Evolutionary conservation across 2,113 vertebrate species (phyloP).

Genomic region (Anguilla japonica): DNA sequence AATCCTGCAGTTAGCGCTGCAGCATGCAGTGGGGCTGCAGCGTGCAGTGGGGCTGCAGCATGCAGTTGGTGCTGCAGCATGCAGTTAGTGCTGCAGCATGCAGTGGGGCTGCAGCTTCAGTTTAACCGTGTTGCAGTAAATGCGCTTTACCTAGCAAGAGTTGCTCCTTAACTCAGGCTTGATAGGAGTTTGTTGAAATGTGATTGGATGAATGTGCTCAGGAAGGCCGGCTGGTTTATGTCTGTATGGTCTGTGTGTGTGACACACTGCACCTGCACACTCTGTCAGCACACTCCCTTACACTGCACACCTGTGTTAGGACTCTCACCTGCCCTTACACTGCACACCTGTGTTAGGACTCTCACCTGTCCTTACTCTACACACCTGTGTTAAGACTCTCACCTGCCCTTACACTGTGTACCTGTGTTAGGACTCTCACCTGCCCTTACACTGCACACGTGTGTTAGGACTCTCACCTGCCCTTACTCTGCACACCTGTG

Average conservation of each 20-base stretch:
- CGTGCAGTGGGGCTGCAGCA: too few relatives aligned
- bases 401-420: neutral
- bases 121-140: neutral
- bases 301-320: conserved; percentile 47
- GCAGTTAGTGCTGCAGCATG: neutral
- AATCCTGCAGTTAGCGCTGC: neutral
- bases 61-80: neutral
- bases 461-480: too few relatives aligned
- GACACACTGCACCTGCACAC: neutral
- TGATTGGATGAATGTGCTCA: too few relatives aligned
- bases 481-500: neutral
- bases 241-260: neutral
- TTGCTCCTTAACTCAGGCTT: neutral
- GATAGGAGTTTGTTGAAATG: neutral
- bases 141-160: neutral
- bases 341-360: neutral
- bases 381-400: too few relatives aligned
- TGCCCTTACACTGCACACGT: too few relatives aligned
- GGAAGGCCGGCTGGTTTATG: too few relatives aligned
- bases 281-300: too few relatives aligned
- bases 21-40: neutral
- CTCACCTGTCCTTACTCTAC: too few relatives aligned
- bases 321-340: neutral
- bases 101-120: neutral
- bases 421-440: neutral